Evolutionary conservation across 2,113 vertebrate species (phyloP).

Genomic region (Clarias gariepinus): DNA sequence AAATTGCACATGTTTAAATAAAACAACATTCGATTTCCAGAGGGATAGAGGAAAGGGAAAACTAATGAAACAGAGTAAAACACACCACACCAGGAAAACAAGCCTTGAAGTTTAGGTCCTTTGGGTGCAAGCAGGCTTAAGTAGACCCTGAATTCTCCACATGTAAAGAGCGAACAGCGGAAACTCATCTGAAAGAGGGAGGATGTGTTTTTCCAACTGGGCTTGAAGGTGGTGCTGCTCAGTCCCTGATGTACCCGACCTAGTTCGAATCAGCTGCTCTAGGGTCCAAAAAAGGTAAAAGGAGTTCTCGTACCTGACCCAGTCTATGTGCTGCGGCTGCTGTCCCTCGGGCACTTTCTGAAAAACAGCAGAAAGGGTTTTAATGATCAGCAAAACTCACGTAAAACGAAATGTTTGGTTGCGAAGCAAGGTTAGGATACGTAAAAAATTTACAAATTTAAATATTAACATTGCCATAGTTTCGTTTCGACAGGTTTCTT

Average conservation of each 20-base stretch:
- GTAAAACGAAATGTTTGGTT: neutral
- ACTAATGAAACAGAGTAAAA: neutral
- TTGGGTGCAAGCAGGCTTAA: conserved; percentile 61
- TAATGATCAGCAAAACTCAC: neutral
- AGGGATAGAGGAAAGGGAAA: neutral
- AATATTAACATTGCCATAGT: neutral
- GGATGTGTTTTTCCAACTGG: conserved; percentile 74
- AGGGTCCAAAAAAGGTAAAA: conserved; percentile 76
- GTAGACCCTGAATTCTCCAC: conserved; percentile 78
- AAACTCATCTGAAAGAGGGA: conserved; percentile 80
- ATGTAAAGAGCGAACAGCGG: conserved; percentile 84
- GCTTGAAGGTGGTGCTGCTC: conserved; percentile 67
- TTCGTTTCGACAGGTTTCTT: neutral
- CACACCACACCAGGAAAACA: neutral
- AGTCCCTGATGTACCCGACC: conserved; percentile 32
- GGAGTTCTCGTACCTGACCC: conserved; percentile 83
- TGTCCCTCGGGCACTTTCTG: conserved; percentile 25
- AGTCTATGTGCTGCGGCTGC: conserved; percentile 56
- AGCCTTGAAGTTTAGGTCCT: conserved; percentile 1
- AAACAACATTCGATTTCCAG: neutral
- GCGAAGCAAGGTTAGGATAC: neutral
- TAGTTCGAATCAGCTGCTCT: conserved; percentile 78
- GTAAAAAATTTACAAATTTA: neutral
- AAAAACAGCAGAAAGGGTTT: conserved; percentile 19
- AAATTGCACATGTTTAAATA: neutral